Percentiles rank a stretch among this genome's conserved stretches.
phyloP scores from a whole-genome alignment of 2,113 vertebrate genomes.

The Leucopsar rothschildi region DNA sequence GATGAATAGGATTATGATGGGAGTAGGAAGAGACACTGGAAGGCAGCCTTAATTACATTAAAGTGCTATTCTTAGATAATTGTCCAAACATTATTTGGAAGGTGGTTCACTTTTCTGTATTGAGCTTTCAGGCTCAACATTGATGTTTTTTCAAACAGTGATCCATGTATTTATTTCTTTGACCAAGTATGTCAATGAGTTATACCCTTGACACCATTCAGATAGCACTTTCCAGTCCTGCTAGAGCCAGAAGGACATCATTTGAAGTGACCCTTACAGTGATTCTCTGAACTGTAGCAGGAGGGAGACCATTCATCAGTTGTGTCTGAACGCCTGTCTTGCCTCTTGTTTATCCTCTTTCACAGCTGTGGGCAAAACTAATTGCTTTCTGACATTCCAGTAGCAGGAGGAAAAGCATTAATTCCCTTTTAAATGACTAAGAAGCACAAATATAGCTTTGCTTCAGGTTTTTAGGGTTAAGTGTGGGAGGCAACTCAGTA shows the following conservation, averaged over 20 bases:
- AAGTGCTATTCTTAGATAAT: not conserved
- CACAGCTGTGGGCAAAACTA: not conserved
- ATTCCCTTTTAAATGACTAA: not conserved
- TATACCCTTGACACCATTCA: not conserved
- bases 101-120: not conserved
- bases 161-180: not conserved
- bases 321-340: not conserved
- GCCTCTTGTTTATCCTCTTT: not conserved
- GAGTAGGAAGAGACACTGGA: not conserved
- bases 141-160: not conserved
- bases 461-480: not conserved
- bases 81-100: not conserved
- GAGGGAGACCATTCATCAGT: not conserved
- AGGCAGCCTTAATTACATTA: not conserved
- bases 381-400: not conserved
- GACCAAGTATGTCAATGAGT: not conserved
- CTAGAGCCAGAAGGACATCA: not conserved
- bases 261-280: not conserved
- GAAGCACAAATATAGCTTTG: not conserved
- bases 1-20: not conserved
- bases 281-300: not conserved
- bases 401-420: not conserved
- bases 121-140: not conserved
- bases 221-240: not conserved
- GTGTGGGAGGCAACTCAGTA: too few species aligned